Base-by-base conservation (phyloP, 2,113 vertebrate species). In the Rhombomys opimus region DNA sequence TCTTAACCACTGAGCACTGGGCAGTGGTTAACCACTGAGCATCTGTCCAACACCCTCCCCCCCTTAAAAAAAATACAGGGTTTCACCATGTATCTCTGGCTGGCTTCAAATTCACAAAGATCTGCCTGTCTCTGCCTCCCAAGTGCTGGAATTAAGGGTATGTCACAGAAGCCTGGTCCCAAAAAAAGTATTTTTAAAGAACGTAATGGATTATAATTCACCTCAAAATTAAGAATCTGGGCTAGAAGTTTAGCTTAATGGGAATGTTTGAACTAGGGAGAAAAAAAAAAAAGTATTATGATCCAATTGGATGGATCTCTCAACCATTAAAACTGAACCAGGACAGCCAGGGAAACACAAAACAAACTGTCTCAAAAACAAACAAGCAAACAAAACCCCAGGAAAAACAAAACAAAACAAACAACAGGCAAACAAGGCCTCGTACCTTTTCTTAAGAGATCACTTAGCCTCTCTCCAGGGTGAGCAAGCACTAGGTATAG, bases 261-360 rank as follows among this genome's bases (percentile, higher is more conserved):
- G 32, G 89, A 32, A 89, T 93, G 54, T 68, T 78, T 93, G 77
- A 96, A 95, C 23, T 23, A 67, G 25, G 35, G 50, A 94, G 35
- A 38, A 87, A 70, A 10, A 87, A 70, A 10, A 82, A 91, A 96
- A 35, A 30, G 8, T 52, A 32, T 63, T 84, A 63, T 75, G 20
- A 81, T 75, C 59, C 46, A 46, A 46, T 46, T 46, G 46, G 7
- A 27, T 54, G 14, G 76, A 75, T 18, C 25, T 59, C 78, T 61
- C 65, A 72, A 65, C 23, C 52, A 75, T 38, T 92, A 93, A 93
- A 88, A 88, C 8, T 87, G 67, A 95, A 93, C 50, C 67, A 68
- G 67, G 30, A 14, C 67, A 68, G 67, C 67, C 67, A 68, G 67
- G 13, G 67, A 27, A 32, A 68, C 30, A 32, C 67, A 68, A 30